Evolutionary conservation across 2,888 invertebrate genomes (phyloP).

Genomic region (Acrobasis suavella): DNA sequence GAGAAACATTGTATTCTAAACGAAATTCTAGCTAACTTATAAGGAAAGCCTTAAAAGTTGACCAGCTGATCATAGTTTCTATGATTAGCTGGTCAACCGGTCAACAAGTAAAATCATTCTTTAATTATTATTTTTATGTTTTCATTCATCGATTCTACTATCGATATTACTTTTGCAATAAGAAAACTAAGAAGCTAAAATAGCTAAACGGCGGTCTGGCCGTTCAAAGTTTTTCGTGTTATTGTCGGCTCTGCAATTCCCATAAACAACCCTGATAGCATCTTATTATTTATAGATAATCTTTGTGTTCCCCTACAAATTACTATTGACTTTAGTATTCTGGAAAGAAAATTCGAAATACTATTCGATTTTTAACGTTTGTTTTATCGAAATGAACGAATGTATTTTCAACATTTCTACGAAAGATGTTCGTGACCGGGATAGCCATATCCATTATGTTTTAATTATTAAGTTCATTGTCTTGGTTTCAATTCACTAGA

Average conservation of each 20-base stretch:
- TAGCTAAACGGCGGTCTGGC: no score
- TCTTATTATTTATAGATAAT: constrained; percentile 1
- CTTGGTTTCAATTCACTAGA: background rate
- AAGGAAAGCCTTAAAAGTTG: no score
- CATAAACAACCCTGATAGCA: background rate
- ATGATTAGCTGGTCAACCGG: no score
- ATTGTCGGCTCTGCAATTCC: constrained; percentile 1
- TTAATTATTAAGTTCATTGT: background rate
- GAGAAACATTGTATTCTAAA: no score
- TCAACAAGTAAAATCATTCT: no score
- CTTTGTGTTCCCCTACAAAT: background rate
- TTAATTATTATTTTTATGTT: no score
- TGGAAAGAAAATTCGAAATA: background rate
- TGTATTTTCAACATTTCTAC: background rate
- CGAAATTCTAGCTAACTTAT: no score
- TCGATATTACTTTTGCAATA: no score
- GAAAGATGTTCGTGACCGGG: background rate
- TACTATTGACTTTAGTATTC: background rate
- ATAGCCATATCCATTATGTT: background rate
- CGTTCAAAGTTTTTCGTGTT: background rate
- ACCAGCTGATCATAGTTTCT: no score
- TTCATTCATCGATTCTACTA: no score
- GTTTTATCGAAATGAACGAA: background rate
- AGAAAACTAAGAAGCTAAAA: no score
- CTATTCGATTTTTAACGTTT: no score